Evolutionary conservation across 2,888 invertebrate genomes (phyloP).

Genomic region (Rhingia rostrata): DNA sequence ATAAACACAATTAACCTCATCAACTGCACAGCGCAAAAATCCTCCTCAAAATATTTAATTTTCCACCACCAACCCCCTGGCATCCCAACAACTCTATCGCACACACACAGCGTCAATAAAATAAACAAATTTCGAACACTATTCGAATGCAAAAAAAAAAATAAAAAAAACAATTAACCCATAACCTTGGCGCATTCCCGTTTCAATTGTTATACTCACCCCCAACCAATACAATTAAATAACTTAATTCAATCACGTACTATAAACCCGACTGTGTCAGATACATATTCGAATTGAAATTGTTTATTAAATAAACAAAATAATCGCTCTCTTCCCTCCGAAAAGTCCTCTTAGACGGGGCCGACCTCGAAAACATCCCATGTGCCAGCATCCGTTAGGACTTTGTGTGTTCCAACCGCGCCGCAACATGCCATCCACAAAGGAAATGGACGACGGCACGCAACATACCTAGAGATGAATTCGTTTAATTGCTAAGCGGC

Average conservation of each 20-base stretch:
- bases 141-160: neutral
- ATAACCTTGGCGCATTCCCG: constrained; percentile 24
- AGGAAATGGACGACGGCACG: too few species aligned
- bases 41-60: too few species aligned
- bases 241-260: constrained; percentile 42
- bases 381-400: neutral
- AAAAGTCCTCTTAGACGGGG: neutral
- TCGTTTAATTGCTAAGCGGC: too few species aligned
- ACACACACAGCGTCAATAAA: neutral
- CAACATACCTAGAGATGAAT: too few species aligned
- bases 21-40: too few species aligned
- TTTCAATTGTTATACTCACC: constrained; percentile 15
- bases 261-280: neutral
- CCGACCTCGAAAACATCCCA: neutral
- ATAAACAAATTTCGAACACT: constrained; percentile 10
- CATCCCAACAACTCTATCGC: too few species aligned
- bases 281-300: neutral
- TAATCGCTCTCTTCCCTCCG: neutral
- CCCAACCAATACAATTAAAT: constrained; percentile 14
- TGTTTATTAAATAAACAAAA: neutral
- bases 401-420: too few species aligned
- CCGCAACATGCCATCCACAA: too few species aligned
- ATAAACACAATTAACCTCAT: too few species aligned
- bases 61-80: too few species aligned
- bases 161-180: constrained; percentile 46